Evolutionary conservation across 2,113 vertebrate species (phyloP), one percentile per base, ranked within the genome.

Genomic region (Indicator maculatus): DNA sequence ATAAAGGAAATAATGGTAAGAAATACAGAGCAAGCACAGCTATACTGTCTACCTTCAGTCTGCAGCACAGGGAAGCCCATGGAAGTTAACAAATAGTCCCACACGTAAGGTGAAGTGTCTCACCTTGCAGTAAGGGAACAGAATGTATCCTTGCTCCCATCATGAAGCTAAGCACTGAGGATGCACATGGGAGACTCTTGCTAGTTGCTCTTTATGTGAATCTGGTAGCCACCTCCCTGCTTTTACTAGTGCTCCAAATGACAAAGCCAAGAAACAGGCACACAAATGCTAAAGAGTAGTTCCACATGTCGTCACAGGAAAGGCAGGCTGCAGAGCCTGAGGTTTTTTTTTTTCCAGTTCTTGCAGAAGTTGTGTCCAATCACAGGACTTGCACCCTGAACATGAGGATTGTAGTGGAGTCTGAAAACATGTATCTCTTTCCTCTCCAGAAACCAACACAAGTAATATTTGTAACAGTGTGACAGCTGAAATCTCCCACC

Each of bases 351-450:
- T 53, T 31, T 30, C 44, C 30, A 38, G 16, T 18, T 71, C 58
- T 67, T 69, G 41, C 21, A 59, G 38, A 69, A 8, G 36, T 36
- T 1, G 0, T 66, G 70, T 30, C 45, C 24, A 14, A 71, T 79
- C 55, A 73, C 67, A 83, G n/a, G 7, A 88, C 20, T 44, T 65
- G 39, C 16, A 66, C 39, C 61, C 44, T 10, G 9, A 75, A 76
- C 12, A 38, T 1, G 3, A 8, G 14, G n/a, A 47, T 82, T 94
- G 73, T 16, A 26, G 30, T 5, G 8, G 12, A 41, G 16, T 36
- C 63, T 92, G 81, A 69, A 81, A 95, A 84, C n/a, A n/a, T 60
- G 23, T 13, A 69, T 73, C 26, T 74, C 58, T 56, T 69, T 76
- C 38, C 74, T 83, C 41, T 78, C 36, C 58, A 81, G 77, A 81